Evolutionary conservation across 2,888 invertebrate genomes (phyloP), one percentile per base, ranked within the genome.

Genomic region (Eulithis testata): DNA sequence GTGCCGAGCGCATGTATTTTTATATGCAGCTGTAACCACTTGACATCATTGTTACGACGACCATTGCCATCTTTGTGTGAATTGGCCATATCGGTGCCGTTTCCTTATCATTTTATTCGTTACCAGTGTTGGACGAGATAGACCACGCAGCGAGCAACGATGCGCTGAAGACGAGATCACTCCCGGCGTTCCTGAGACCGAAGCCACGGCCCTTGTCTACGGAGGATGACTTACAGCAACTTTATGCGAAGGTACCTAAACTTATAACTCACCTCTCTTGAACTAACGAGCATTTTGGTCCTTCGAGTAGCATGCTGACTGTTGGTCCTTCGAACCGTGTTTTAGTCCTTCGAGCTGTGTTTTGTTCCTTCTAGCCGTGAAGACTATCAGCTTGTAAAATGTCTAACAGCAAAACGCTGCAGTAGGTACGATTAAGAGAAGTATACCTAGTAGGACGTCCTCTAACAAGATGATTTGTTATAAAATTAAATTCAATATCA

Each of bases 121-220:
- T 7, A 21, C n/a, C 44, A 95, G 95, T 95, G 93, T 81, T 95
- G 76, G 95, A 95, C 76, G 95, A 95, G 77, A 89, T 94, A 69
- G 93, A 94, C 37, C 75, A 68, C 49, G 74, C 83, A 1, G 90
- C 92, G 2, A 90, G 86, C 57, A 83, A 88, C 72, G 94, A 89
- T 73, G 91, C 89, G 52, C 85, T 87, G 79, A 94, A 90, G 86
- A 96, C 96, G 0, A 91, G 96, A 55, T 96, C 96, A 75, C 88
- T 96, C 73, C 96, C 96, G 0, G 95, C 96, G 4, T 96, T 96
- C 93, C 94, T 96, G 43, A 90, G 96, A 44, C 94, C 95, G n/a
- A 95, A 95, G 80, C 95, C 95, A 31, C 89, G 95, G 47, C 95
- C 95, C 11, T 90, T 95, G 6, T 95, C 95, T 9, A 95, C 95